Base-by-base conservation (phyloP, 2,797 vertebrate species). In the Cyclura pinguis region DNA sequence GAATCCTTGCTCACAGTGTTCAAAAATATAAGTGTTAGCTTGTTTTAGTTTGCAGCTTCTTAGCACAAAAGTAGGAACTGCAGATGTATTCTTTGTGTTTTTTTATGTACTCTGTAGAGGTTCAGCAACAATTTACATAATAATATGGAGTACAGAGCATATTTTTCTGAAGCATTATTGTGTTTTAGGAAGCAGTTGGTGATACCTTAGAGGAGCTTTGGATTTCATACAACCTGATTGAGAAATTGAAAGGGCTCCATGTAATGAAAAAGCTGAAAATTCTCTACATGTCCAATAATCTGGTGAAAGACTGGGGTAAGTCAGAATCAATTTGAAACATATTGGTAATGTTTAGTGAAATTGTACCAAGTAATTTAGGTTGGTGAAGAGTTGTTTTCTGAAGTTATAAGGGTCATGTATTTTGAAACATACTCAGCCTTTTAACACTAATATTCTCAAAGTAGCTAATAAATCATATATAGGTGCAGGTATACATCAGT, bases 291-390 rank as follows among this genome's bases (percentile, higher is more conserved):
- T 99, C 99, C 92, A 99, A 99, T 97, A 99, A 99, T 96, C 96
- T 98, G 93, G 99, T 99, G 84, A 99, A 99, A 96, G 99, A 99
- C 57, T 99, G 99, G 99, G 98, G 99, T 99, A 95, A 98, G 98
- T 38, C 88, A 88, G 10, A 5, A 24, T 81, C 88, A 0, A 52
- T 91, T 62, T 27, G 0, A 14, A 90, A 80, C 59, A 78, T 89
- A 72, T 84, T 50, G 24, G 52, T 73, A 52, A 73, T 90, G 13
- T 83, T 32, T 59, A 59, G 13, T 93, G 83, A 92, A 91, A 72
- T 27, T 55, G 42, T 84, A 35, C 6, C 18, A 27, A 3, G 3
- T 67, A 50, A 78, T 22, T 69, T 80, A 78, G 10, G 55, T 84
- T 77, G 18, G 64, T 74, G 27, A 35, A 0, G 69, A 88, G 85